Conservation (phyloP, 1,140 invertebrate genomes). For the Oreohelix idahoensis region DNA sequence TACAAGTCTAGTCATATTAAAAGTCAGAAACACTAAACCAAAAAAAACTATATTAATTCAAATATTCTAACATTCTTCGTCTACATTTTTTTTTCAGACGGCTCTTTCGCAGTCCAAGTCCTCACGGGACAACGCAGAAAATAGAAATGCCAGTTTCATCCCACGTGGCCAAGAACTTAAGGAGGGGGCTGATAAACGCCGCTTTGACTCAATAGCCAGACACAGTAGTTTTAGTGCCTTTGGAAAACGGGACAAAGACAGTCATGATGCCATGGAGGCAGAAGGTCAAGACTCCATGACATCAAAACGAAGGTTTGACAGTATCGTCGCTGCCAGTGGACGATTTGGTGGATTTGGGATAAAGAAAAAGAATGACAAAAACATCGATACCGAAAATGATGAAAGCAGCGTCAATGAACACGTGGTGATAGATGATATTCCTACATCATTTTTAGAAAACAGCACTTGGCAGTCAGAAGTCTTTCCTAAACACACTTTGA, state of each 20-base stretch:
- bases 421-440: no score
- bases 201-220: not conserved
- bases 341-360: not conserved
- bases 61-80: not conserved
- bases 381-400: not conserved
- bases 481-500: not conserved
- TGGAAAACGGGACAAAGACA: not conserved
- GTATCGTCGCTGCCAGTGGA: not conserved
- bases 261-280: not conserved
- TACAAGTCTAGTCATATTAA: no score
- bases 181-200: not conserved
- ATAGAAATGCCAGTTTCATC: not conserved
- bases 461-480: not conserved
- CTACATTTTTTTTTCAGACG: not conserved
- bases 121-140: not conserved
- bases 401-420: not conserved
- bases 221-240: not conserved
- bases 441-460: not conserved
- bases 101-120: not conserved
- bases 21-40: no score
- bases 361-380: not conserved
- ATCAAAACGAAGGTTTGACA: not conserved
- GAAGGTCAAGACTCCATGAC: not conserved
- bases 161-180: not conserved
- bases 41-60: constrained; percentile 7